Evolutionary conservation across 2,113 vertebrate genomes (phyloP).

Genomic region (Proteles cristata): DNA sequence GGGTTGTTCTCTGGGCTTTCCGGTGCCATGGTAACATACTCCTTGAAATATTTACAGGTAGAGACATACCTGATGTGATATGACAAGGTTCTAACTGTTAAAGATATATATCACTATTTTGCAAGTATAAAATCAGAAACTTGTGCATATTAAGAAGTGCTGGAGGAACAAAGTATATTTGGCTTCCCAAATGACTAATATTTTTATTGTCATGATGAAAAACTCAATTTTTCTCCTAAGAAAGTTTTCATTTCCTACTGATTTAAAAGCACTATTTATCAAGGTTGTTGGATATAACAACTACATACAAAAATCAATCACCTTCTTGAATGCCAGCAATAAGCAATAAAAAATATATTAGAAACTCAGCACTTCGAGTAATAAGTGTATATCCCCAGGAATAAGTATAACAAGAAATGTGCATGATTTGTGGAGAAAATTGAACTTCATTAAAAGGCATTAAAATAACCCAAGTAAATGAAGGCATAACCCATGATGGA

Average conservation of each 20-base stretch:
- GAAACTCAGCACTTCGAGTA: background rate
- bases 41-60: background rate
- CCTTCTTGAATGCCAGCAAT: background rate
- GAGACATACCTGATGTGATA: background rate
- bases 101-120: background rate
- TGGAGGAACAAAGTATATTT: background rate
- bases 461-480: background rate
- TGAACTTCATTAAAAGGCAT: background rate
- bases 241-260: background rate
- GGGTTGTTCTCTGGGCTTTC: background rate
- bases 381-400: background rate
- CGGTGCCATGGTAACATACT: background rate
- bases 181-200: background rate
- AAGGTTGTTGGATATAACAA: background rate
- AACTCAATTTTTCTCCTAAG: background rate
- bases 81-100: background rate
- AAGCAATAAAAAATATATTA: background rate
- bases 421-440: background rate
- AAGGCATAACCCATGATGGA: background rate
- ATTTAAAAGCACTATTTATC: background rate
- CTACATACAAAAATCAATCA: background rate
- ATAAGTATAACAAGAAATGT: background rate
- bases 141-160: background rate
- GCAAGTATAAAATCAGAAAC: constrained; percentile 13
- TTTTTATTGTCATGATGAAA: background rate